Percentiles rank a stretch among this genome's conserved stretches.
Conservation (phyloP, 2,113 vertebrate genomes). For the Caranx melampygus region DNA sequence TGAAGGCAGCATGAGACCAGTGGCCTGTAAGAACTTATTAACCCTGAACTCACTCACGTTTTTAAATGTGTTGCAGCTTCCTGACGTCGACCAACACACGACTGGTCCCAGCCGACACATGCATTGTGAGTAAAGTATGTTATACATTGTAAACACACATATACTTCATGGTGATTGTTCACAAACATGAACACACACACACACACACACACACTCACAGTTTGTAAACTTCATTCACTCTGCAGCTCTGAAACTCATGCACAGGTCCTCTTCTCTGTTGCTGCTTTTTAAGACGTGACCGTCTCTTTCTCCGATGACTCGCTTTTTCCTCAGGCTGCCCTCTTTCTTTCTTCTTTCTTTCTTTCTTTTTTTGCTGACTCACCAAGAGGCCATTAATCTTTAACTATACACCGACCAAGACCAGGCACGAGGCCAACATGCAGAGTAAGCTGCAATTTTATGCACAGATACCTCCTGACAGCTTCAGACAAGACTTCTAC, state of each 20-base stretch:
- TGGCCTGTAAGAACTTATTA: background rate
- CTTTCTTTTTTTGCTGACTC: slow-evolving; percentile 67
- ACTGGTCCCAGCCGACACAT: background rate
- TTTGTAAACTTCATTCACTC: background rate
- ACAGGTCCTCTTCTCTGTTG: background rate
- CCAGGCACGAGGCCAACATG: slow-evolving; percentile 24
- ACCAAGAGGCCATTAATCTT: slow-evolving; percentile 70
- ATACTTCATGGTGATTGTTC: too few species aligned
- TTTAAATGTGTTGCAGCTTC: background rate
- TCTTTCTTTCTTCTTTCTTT: too few species aligned
- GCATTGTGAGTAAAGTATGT: background rate
- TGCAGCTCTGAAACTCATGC: slow-evolving; percentile 1
- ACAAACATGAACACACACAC: too few species aligned
- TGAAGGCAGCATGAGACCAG: slow-evolving; percentile 15
- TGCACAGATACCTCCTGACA: slow-evolving; percentile 26
- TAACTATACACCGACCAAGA: slow-evolving; percentile 54
- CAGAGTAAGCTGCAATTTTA: slow-evolving; percentile 18
- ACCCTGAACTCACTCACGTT: background rate
- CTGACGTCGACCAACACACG: background rate
- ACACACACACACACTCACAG: background rate
- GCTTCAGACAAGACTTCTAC: slow-evolving; percentile 10
- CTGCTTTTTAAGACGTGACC: slow-evolving; percentile 12
- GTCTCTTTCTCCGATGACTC: slow-evolving; percentile 34
- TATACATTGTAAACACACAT: too few species aligned
- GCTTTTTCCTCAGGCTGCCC: slow-evolving; percentile 24